Conservation (phyloP, 2,797 vertebrate species). For the Notamacropus eugenii region DNA sequence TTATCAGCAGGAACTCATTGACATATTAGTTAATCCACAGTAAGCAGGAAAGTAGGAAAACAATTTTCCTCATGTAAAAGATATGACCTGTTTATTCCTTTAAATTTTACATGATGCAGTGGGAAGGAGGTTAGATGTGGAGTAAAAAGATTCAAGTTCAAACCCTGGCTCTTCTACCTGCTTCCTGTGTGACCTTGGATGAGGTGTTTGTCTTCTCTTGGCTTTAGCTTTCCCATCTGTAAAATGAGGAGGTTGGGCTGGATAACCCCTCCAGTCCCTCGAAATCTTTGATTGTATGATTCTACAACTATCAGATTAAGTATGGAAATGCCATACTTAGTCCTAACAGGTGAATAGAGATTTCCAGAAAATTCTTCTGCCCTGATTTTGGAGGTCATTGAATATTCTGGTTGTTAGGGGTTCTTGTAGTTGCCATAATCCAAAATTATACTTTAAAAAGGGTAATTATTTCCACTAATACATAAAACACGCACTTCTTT, state of each 20-base stretch:
- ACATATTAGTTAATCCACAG: background rate
- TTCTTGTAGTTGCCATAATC: background rate
- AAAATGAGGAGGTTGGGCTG: background rate
- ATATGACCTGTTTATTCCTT: background rate
- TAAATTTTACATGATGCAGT: background rate
- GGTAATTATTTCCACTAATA: background rate
- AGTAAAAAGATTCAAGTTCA: background rate
- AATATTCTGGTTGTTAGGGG: constrained; percentile 25
- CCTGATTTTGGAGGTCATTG: background rate
- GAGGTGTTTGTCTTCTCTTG: background rate
- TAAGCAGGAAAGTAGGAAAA: background rate
- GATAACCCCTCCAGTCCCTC: background rate
- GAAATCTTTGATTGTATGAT: background rate
- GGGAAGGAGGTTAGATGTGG: background rate
- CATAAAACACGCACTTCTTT: background rate
- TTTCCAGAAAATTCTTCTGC: background rate
- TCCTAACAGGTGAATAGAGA: background rate
- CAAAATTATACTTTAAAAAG: background rate
- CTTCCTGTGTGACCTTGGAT: background rate
- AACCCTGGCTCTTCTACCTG: background rate
- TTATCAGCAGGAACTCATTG: background rate
- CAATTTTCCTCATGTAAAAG: background rate
- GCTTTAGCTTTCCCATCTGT: background rate
- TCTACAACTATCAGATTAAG: background rate
- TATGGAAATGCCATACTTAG: background rate